Evolutionary conservation across 2,797 vertebrate genomes (phyloP).

Genomic region (Falco concolor): DNA sequence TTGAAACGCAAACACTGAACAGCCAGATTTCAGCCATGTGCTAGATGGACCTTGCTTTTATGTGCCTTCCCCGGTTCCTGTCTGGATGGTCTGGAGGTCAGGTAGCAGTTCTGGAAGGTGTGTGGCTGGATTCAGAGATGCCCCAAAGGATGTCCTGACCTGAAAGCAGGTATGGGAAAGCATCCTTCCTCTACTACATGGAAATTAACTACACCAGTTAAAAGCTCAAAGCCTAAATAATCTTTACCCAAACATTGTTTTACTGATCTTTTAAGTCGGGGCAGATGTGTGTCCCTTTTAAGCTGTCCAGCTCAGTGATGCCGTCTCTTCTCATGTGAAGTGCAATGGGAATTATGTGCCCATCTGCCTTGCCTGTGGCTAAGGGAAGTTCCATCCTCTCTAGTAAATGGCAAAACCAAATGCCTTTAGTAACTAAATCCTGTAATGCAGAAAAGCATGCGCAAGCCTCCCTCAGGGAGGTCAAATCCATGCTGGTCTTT

Average conservation of each 20-base stretch:
- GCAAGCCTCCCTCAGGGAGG: constrained; percentile 5
- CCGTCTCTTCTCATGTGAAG: neutral
- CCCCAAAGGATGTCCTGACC: neutral
- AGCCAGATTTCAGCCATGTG: neutral
- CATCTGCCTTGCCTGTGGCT: constrained; percentile 26
- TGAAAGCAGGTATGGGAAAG: neutral
- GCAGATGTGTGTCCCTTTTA: neutral
- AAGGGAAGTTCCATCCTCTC: neutral
- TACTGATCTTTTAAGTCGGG: neutral
- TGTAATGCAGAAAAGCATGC: neutral
- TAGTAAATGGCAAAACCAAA: constrained; percentile 10
- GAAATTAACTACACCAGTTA: neutral
- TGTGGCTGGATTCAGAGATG: neutral
- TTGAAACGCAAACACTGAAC: neutral
- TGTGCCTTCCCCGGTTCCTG: neutral
- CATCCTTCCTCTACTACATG: neutral
- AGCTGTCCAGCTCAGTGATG: neutral
- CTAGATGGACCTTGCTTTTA: neutral
- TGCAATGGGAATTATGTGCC: neutral
- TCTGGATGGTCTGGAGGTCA: neutral
- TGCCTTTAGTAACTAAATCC: neutral
- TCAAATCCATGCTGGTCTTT: neutral
- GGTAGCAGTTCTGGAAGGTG: neutral
- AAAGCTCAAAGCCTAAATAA: neutral
- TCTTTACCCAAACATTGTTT: neutral